phyloP scores from a whole-genome alignment of 2,797 vertebrate genomes.

The Coilia nasus region DNA sequence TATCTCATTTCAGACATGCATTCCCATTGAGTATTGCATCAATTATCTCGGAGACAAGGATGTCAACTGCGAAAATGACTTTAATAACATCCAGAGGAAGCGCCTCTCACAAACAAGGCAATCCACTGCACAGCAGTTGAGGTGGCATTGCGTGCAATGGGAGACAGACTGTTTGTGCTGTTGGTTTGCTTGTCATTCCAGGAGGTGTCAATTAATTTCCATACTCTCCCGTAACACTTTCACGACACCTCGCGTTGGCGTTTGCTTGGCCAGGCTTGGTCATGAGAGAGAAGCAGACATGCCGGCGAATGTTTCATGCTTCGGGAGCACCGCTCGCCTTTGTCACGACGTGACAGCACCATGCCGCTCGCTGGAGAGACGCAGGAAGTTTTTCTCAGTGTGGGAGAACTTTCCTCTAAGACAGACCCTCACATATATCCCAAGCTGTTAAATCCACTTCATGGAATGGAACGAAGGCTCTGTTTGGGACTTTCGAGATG shows the following conservation, averaged over 20 bases:
- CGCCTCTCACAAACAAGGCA: not conserved
- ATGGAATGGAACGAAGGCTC: not conserved
- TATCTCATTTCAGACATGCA: constrained; percentile 4
- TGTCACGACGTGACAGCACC: not conserved
- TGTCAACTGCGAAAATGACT: constrained; percentile 24
- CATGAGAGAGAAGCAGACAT: not conserved
- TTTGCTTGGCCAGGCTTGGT: not conserved
- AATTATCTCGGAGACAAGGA: constrained; percentile 12
- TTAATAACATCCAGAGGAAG: constrained; percentile 18
- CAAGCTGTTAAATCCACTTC: not conserved
- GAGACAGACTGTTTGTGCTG: not conserved
- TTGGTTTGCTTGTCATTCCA: constrained; percentile 4
- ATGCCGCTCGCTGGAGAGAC: not conserved
- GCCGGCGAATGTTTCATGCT: not conserved
- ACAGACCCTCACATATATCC: not conserved
- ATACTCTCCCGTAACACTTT: not conserved
- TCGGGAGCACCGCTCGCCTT: not conserved
- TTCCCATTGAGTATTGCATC: not conserved
- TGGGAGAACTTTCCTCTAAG: not conserved
- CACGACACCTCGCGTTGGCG: not conserved
- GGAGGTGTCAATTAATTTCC: constrained; percentile 15
- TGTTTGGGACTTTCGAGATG: not conserved
- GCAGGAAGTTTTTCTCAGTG: not conserved
- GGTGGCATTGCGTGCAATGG: not conserved
- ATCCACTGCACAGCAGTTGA: not conserved